These are phyloP conservation scores for Chaenocephalus aceratus DNA, from an alignment of 2,113 vertebrate genomes.

Conservation along the genomic window DNA sequence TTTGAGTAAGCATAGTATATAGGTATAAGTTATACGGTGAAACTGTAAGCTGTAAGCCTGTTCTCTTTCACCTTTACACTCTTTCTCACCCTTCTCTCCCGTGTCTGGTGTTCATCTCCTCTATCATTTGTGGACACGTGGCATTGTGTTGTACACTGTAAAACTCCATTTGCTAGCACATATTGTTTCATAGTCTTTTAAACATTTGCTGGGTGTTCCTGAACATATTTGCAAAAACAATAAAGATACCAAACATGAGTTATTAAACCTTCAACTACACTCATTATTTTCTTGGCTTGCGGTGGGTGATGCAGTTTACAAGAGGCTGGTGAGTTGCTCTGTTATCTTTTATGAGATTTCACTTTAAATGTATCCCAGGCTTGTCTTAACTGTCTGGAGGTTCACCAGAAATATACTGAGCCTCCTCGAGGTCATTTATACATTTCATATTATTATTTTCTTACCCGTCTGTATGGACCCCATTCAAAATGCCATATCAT, in stretches of 20 bases:
- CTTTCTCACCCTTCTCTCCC: neutral
- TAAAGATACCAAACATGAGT: slow-evolving; percentile 58
- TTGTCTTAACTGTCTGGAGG: slow-evolving; percentile 24
- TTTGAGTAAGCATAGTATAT: too few species aligned
- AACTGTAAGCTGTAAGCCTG: neutral
- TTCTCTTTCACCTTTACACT: neutral
- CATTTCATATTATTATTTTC: neutral
- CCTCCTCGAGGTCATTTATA: neutral
- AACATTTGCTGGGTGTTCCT: slow-evolving; percentile 24
- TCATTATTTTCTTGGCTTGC: slow-evolving; percentile 34
- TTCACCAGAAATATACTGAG: slow-evolving; percentile 6
- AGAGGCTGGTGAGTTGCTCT: slow-evolving; percentile 29
- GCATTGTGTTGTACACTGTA: neutral
- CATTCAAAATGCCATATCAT: neutral
- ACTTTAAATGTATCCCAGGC: slow-evolving; percentile 12
- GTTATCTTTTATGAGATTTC: slow-evolving; percentile 30
- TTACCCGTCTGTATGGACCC: neutral
- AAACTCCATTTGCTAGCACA: neutral
- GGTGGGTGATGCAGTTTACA: slow-evolving; percentile 18
- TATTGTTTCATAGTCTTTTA: neutral
- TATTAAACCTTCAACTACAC: slow-evolving; percentile 42
- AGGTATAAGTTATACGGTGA: neutral
- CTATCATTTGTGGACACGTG: neutral
- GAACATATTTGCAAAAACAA: slow-evolving; percentile 47
- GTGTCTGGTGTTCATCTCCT: neutral